Conservation (phyloP, 2,888 invertebrate genomes). For the Chrysotoxum bicinctum region DNA sequence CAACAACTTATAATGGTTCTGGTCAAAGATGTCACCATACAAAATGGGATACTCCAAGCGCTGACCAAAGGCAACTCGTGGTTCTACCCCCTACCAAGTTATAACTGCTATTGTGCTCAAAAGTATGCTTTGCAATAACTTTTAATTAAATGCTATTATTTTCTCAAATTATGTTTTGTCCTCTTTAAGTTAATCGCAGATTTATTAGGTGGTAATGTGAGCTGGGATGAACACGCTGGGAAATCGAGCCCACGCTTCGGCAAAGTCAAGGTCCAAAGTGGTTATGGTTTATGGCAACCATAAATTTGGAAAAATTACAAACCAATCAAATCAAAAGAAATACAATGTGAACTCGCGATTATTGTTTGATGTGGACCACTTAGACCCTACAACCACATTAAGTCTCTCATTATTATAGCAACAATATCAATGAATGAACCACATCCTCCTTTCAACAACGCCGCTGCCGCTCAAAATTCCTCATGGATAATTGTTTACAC, state of each 20-base stretch:
- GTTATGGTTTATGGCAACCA: neutral
- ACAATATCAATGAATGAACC: neutral
- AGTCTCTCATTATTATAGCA: neutral
- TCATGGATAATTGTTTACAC: conserved; percentile 36
- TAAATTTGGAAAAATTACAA: neutral
- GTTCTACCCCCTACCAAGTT: conserved; percentile 27
- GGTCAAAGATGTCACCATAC: conserved; percentile 6
- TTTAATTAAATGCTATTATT: conserved; percentile 57
- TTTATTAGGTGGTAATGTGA: conserved; percentile 60
- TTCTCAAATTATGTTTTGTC: conserved; percentile 15
- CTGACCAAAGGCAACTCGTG: conserved; percentile 10
- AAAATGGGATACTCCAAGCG: neutral
- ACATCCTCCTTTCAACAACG: neutral
- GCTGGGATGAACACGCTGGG: neutral
- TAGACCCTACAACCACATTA: neutral
- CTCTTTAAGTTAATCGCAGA: conserved; percentile 24
- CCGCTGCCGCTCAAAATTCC: conserved; percentile 21
- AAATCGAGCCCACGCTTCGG: neutral
- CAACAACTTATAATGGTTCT: neutral
- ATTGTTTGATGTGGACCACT: neutral
- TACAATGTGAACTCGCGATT: neutral
- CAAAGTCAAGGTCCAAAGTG: neutral
- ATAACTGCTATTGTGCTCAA: conserved; percentile 4
- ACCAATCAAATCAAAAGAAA: neutral
- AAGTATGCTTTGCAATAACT: conserved; percentile 47